Conservation (phyloP, 2,888 invertebrate genomes). For the Philopedon plagiatum region DNA sequence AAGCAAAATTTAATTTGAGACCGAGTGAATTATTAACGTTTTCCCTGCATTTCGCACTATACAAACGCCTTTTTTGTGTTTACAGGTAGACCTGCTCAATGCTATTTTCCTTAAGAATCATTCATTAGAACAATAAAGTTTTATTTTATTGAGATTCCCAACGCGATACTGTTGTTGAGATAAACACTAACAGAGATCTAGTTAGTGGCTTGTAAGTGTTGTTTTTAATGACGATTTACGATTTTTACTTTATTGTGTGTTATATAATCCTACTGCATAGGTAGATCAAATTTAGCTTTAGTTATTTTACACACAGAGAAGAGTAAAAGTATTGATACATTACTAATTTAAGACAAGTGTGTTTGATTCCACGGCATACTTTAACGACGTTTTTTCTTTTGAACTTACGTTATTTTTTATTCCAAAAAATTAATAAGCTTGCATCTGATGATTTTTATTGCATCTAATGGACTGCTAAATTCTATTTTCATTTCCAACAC, state of each 20-base stretch:
- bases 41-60: neutral
- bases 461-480: neutral
- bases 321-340: no score
- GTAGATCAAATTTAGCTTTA: neutral
- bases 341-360: no score
- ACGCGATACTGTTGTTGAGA: conserved; percentile 27
- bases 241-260: conserved; percentile 13
- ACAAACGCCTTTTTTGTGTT: neutral
- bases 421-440: no score
- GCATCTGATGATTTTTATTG: no score
- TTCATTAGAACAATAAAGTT: conserved; percentile 10
- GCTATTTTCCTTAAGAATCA: neutral
- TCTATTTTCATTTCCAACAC: neutral
- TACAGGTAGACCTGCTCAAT: no score
- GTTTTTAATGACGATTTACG: conserved; percentile 18
- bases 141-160: conserved; percentile 26
- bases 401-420: no score
- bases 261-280: neutral
- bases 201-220: conserved; percentile 12
- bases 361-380: no score
- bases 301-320: neutral
- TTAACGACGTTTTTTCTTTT: no score
- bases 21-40: neutral
- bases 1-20: no score
- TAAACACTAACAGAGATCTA: conserved; percentile 28